Percentiles rank a stretch among this genome's conserved stretches.
Conservation (phyloP, 2,113 vertebrate species). For the Mastomys coucha region DNA sequence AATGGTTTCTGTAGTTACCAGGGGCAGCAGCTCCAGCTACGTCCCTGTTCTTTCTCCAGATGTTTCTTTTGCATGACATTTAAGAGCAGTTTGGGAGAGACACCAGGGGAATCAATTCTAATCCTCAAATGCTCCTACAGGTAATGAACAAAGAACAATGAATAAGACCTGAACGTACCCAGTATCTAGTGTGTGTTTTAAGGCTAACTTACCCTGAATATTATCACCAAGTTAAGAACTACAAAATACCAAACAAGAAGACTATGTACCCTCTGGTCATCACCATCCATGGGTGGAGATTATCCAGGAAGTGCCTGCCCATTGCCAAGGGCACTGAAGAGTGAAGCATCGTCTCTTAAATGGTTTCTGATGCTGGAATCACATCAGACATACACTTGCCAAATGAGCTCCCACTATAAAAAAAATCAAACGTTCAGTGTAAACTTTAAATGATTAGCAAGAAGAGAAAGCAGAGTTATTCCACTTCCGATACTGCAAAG, state of each 20-base stretch:
- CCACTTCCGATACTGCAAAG: constrained; percentile 54
- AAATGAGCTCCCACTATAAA: constrained; percentile 43
- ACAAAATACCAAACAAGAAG: constrained; percentile 41
- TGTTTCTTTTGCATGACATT: not conserved
- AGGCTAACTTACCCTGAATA: constrained; percentile 50
- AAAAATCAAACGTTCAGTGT: constrained; percentile 58
- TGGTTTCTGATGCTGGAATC: constrained; percentile 57
- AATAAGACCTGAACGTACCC: not conserved
- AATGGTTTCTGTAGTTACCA: not conserved
- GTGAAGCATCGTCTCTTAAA: constrained; percentile 59
- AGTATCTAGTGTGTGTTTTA: not conserved
- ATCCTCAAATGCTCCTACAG: not conserved
- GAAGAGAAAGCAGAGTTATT: constrained; percentile 55
- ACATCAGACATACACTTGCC: constrained; percentile 50
- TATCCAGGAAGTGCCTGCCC: constrained; percentile 42
- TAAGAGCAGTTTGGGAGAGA: not conserved
- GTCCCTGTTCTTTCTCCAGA: not conserved
- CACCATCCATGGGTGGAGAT: constrained; percentile 61
- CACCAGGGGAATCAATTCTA: not conserved
- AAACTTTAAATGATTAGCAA: constrained; percentile 65
- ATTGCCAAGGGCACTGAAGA: constrained; percentile 59
- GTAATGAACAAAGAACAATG: not conserved
- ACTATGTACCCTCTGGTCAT: constrained; percentile 37
- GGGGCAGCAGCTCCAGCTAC: constrained; percentile 13
- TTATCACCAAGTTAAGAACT: constrained; percentile 65